These are phyloP conservation scores for Kryptopterus vitreolus DNA, from an alignment of 2,797 vertebrate species.

Conservation along the genomic window DNA sequence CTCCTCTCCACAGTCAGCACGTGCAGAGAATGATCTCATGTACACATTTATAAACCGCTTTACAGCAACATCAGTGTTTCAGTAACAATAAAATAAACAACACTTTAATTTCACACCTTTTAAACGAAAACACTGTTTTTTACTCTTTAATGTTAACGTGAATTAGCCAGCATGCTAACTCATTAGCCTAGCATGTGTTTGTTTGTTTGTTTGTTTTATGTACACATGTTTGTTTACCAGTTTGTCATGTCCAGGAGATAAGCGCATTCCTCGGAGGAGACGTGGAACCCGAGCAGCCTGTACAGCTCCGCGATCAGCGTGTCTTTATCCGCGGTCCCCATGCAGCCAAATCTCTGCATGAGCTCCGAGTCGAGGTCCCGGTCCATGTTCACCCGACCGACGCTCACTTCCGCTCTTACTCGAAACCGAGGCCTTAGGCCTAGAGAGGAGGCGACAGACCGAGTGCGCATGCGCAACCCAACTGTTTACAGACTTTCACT, in stretches of 20 bases:
- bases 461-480: conserved; percentile 68
- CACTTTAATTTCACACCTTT: too few species aligned
- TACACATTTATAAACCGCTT: too few species aligned
- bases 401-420: conserved; percentile 65
- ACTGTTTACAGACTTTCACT: not conserved
- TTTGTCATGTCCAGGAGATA: conserved; percentile 98
- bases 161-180: not conserved
- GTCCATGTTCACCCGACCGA: conserved; percentile 85
- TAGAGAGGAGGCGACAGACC: conserved; percentile 73
- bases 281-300: conserved; percentile 90
- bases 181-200: too few species aligned
- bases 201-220: too few species aligned
- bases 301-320: conserved; percentile 93
- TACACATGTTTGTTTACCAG: conserved; percentile 87
- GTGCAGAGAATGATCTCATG: too few species aligned
- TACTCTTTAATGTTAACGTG: too few species aligned
- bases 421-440: conserved; percentile 68
- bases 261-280: conserved; percentile 91
- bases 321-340: conserved; percentile 95
- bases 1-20: too few species aligned
- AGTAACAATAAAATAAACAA: too few species aligned
- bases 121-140: too few species aligned
- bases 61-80: too few species aligned
- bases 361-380: conserved; percentile 92
- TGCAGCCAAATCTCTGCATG: conserved; percentile 95